phyloP scores from a whole-genome alignment of 2,797 vertebrate species.

The Pseudocheirus occidentalis region DNA sequence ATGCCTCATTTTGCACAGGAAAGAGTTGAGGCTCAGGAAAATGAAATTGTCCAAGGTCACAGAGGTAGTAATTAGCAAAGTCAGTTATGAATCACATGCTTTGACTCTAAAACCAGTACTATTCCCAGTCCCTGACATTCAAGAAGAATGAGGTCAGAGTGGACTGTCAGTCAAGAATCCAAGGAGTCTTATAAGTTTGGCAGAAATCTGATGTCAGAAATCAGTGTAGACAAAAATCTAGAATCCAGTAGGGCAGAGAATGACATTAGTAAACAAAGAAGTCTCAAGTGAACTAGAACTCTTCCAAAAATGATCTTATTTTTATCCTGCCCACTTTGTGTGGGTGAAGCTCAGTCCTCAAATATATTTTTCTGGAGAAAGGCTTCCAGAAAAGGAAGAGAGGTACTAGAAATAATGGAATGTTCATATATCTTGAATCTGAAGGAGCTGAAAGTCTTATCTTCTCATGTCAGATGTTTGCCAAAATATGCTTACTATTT shows the following conservation, averaged over 20 bases:
- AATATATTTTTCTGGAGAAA: neutral
- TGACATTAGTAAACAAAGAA: neutral
- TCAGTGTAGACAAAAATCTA: neutral
- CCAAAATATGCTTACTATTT: neutral
- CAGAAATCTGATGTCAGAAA: neutral
- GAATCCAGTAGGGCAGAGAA: neutral
- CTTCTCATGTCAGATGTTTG: too few relatives aligned
- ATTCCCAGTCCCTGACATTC: too few relatives aligned
- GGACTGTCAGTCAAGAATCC: neutral
- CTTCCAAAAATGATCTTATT: neutral
- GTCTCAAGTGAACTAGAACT: neutral
- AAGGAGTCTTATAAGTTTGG: neutral
- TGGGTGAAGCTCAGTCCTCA: neutral
- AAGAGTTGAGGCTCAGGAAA: too few relatives aligned
- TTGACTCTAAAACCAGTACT: too few relatives aligned
- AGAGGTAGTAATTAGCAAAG: too few relatives aligned
- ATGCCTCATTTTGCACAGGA: too few relatives aligned
- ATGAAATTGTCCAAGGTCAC: too few relatives aligned
- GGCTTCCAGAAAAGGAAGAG: neutral
- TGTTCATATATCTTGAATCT: neutral
- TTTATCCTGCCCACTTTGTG: neutral
- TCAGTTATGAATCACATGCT: too few relatives aligned
- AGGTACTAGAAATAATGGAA: neutral
- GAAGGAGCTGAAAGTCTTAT: neutral
- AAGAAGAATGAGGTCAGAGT: too few relatives aligned